A percentile compares a stretch with the other conserved stretches of the same genome.
Evolutionary conservation across 1,140 invertebrate genomes (phyloP).

Genomic region (Nephila pilipes): DNA sequence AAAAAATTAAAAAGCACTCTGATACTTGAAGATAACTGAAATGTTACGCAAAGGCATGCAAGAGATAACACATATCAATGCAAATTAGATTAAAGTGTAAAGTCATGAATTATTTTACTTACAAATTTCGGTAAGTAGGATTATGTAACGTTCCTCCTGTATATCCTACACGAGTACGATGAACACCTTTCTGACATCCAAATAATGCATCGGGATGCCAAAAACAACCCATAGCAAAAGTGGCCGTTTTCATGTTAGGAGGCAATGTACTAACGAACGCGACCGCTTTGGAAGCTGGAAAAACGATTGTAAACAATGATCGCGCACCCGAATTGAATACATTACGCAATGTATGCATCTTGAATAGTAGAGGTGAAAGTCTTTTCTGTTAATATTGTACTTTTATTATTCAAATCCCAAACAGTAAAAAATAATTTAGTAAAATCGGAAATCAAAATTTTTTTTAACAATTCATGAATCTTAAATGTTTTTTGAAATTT

Average conservation of each 20-base stretch:
- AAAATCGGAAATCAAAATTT: no score
- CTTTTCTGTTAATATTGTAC: background rate
- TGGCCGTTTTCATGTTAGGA: slow-evolving; percentile 84
- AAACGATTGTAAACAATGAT: background rate
- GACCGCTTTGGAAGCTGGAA: background rate
- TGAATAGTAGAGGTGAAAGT: background rate
- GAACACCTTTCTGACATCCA: slow-evolving; percentile 91
- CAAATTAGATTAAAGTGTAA: no score
- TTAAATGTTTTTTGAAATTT: no score
- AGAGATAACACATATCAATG: no score
- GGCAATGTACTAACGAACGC: background rate
- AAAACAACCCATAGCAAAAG: slow-evolving; percentile 98
- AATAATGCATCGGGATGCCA: slow-evolving; percentile 97
- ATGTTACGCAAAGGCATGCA: no score
- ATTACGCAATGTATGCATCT: background rate
- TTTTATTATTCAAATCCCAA: no score
- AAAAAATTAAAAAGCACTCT: no score
- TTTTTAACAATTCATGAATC: no score
- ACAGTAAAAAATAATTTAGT: no score
- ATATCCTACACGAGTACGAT: slow-evolving; percentile 96
- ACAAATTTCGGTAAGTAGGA: slow-evolving; percentile 94
- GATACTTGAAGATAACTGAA: no score
- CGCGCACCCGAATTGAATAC: background rate
- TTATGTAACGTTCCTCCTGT: slow-evolving; percentile 90
- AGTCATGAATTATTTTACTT: slow-evolving; percentile 81